Evolutionary conservation across 2,888 invertebrate genomes (phyloP).

Genomic region (Folsomia manolachei): DNA sequence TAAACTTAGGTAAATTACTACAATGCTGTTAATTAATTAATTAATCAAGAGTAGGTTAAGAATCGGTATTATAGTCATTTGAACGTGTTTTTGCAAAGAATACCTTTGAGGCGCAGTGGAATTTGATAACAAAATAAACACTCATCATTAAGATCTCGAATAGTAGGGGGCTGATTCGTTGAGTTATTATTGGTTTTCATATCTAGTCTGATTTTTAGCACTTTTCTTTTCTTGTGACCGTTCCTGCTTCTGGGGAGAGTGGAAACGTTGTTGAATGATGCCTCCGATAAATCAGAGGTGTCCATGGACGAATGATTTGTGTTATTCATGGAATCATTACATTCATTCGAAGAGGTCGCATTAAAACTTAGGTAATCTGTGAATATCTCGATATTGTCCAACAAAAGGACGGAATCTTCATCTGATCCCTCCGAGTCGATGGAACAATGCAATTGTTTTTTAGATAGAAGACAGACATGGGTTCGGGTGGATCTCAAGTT

Average conservation of each 20-base stretch:
- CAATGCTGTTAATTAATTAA: no score
- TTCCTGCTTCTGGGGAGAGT: neutral
- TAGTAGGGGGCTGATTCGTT: neutral
- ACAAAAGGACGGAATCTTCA: neutral
- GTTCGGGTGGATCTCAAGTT: slow-evolving; percentile 25
- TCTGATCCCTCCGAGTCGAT: neutral
- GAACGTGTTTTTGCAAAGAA: slow-evolving; percentile 39
- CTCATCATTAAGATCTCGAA: neutral
- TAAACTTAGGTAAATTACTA: no score
- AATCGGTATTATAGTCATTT: neutral
- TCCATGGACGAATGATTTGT: neutral
- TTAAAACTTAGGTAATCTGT: neutral
- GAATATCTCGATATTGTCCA: slow-evolving; percentile 11
- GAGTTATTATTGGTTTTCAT: neutral
- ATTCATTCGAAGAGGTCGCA: neutral
- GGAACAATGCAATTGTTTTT: neutral
- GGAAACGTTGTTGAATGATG: neutral
- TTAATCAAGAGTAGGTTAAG: no score
- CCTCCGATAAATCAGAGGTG: neutral
- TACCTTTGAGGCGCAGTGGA: slow-evolving; percentile 43
- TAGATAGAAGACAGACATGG: slow-evolving; percentile 30
- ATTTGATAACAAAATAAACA: slow-evolving; percentile 43
- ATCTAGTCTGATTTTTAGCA: neutral
- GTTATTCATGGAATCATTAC: neutral
- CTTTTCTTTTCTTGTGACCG: neutral